Evolutionary conservation across 2,113 vertebrate species (phyloP), one percentile per base, ranked within the genome.

Genomic region (Carassius carassius): DNA sequence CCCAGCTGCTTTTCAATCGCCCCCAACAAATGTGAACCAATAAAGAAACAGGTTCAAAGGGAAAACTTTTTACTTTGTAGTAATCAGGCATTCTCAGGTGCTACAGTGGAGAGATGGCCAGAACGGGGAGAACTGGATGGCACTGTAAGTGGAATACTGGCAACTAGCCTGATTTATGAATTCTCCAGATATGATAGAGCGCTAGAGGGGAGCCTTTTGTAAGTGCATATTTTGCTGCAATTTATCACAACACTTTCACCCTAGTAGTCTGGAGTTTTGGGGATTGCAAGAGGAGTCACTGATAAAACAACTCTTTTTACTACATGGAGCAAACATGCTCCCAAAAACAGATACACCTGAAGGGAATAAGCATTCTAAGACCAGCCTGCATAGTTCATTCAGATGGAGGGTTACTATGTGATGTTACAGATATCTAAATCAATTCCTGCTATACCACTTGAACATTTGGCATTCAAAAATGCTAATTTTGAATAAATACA

Each of bases 81-180:
- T 88, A 73, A 87, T 90, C 70, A 85, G 80, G 77, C 87, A 91
- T 69, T 73, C 81, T 47, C 58, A 86, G 77, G 58, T 74, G 37
- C 37, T 79, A 60, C 56, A 70, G 29, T 32, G 77, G 63, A 84
- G 32, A 78, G 4, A 62, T 76, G 86, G 58, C 84, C 78, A 84
- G 77, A 87, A 80, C 81, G 47, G 76, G 67, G 85, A 21, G 62
- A 86, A 85, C 78, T 14, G 84, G 82, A 90, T 47, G 6, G 0
- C 85, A 78, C 47, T 75, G 78, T 69, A 81, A 5, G 76, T 51
- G 76, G 82, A 89, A 69, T 51, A 84, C 70, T 74, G 77, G 86
- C 77, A 83, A 14, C 37, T 77, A 81, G 86, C 84, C 87, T 94
- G 93, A 95, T 94, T 94, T 94, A 94, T 92, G 88, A 91, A 86